Conservation (phyloP, 2,797 vertebrate species). For the Sebastes umbrosus region DNA sequence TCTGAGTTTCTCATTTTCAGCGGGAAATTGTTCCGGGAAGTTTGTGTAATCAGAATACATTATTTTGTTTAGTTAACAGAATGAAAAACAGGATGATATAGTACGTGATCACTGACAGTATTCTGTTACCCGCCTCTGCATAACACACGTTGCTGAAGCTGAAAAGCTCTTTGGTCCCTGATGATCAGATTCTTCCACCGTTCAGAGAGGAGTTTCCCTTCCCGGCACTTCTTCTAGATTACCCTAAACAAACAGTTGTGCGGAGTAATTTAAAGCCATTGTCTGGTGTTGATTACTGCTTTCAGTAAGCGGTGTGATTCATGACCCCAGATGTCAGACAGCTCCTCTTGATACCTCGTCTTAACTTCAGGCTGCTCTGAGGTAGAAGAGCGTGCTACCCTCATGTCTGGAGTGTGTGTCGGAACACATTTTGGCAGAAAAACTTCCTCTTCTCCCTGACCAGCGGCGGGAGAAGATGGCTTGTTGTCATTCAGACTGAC, state of each 20-base stretch:
- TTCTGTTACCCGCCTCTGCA: neutral
- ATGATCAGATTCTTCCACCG: neutral
- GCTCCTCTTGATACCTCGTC: constrained; percentile 13
- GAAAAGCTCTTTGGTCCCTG: neutral
- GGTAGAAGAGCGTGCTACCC: constrained; percentile 39
- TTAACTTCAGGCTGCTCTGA: constrained; percentile 21
- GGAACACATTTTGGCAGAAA: constrained; percentile 29
- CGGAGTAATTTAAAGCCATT: constrained; percentile 34
- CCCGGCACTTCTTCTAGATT: constrained; percentile 12
- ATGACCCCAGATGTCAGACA: constrained; percentile 58
- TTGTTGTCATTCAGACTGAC: constrained; percentile 53
- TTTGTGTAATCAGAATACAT: neutral
- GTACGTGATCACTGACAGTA: neutral
- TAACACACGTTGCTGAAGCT: neutral
- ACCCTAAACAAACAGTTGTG: constrained; percentile 52
- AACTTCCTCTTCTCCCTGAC: constrained; percentile 35
- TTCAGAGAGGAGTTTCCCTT: neutral
- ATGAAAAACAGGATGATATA: neutral
- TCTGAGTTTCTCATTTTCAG: neutral
- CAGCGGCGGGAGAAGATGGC: constrained; percentile 7
- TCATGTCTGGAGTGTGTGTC: constrained; percentile 58
- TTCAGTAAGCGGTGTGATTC: constrained; percentile 45
- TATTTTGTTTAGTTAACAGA: neutral
- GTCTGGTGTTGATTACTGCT: constrained; percentile 59
- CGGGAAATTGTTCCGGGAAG: neutral